These are phyloP conservation scores for Eristalis pertinax DNA, from an alignment of 2,888 invertebrate species.

Conservation along the genomic window DNA sequence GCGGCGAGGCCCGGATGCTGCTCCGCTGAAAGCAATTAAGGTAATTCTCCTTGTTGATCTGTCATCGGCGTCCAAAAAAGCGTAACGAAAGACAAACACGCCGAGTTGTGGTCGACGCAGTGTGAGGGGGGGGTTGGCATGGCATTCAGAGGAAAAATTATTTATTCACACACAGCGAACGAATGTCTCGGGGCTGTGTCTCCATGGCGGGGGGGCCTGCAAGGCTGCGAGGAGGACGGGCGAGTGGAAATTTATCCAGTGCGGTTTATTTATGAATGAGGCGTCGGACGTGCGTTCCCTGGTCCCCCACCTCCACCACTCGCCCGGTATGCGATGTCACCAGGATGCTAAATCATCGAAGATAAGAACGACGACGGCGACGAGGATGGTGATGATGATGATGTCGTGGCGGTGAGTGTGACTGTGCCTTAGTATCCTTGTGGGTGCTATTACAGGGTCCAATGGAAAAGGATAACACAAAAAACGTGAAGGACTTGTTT, in stretches of 20 bases:
- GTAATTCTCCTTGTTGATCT: slow-evolving; percentile 40
- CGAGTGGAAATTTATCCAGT: slow-evolving; percentile 35
- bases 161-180: slow-evolving; percentile 41
- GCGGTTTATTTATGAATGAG: slow-evolving; percentile 66
- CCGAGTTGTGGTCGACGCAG: neutral
- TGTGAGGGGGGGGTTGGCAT: neutral
- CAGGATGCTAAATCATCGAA: slow-evolving; percentile 52
- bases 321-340: slow-evolving; percentile 32
- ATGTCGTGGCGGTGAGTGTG: neutral
- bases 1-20: too few species aligned
- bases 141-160: slow-evolving; percentile 16
- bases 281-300: slow-evolving; percentile 36
- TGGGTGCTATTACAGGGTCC: slow-evolving; percentile 19
- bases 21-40: slow-evolving; percentile 47
- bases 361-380: slow-evolving; percentile 22
- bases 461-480: slow-evolving; percentile 23
- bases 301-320: neutral
- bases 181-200: slow-evolving; percentile 9
- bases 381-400: neutral
- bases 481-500: slow-evolving; percentile 20
- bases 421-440: neutral
- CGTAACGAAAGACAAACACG: neutral
- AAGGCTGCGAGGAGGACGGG: neutral
- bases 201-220: neutral
- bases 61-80: slow-evolving; percentile 20